Percentiles rank a stretch among this genome's conserved stretches.
Evolutionary conservation across 2,888 invertebrate species (phyloP).

Genomic region (Steinernema scapterisci): DNA sequence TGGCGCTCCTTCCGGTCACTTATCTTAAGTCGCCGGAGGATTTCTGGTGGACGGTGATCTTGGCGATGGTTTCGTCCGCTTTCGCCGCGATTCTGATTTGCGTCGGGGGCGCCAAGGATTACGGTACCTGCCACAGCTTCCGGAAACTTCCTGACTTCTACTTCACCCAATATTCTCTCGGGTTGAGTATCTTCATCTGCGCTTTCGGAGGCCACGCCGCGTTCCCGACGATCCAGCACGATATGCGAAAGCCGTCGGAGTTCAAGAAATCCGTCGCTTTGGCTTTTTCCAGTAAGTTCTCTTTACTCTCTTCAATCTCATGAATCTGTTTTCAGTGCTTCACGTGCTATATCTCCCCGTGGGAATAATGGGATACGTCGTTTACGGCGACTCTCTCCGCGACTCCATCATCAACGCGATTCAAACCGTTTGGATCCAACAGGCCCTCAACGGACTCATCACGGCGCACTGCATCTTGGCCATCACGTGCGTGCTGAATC

Average conservation of each 20-base stretch:
- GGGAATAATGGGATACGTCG: slow-evolving; percentile 56
- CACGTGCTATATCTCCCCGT: slow-evolving; percentile 61
- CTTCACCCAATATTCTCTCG: slow-evolving; percentile 59
- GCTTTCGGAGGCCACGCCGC: slow-evolving; percentile 63
- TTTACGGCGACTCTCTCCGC: slow-evolving; percentile 57
- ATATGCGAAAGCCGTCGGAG: slow-evolving; percentile 60
- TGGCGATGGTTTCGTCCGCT: slow-evolving; percentile 65
- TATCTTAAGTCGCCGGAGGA: slow-evolving; percentile 65
- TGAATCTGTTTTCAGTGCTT: slow-evolving; percentile 50
- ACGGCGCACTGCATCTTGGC: slow-evolving; percentile 62
- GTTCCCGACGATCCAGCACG: slow-evolving; percentile 64
- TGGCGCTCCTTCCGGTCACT: slow-evolving; percentile 58
- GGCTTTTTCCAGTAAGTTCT: slow-evolving; percentile 54
- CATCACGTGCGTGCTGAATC: slow-evolving; percentile 62
- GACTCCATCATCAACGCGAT: slow-evolving; percentile 60
- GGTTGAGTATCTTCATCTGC: slow-evolving; percentile 64
- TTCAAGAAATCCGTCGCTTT: slow-evolving; percentile 55
- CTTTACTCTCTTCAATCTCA: background rate
- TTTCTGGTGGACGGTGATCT: slow-evolving; percentile 66
- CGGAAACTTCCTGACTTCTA: slow-evolving; percentile 48
- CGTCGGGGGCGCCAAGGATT: slow-evolving; percentile 58
- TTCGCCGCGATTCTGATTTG: slow-evolving; percentile 62
- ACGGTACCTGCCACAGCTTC: slow-evolving; percentile 42
- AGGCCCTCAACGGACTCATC: slow-evolving; percentile 61
- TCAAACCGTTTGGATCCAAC: slow-evolving; percentile 37